These are phyloP conservation scores for Odontesthes bonariensis DNA, from an alignment of 2,113 vertebrate species.

Conservation along the genomic window DNA sequence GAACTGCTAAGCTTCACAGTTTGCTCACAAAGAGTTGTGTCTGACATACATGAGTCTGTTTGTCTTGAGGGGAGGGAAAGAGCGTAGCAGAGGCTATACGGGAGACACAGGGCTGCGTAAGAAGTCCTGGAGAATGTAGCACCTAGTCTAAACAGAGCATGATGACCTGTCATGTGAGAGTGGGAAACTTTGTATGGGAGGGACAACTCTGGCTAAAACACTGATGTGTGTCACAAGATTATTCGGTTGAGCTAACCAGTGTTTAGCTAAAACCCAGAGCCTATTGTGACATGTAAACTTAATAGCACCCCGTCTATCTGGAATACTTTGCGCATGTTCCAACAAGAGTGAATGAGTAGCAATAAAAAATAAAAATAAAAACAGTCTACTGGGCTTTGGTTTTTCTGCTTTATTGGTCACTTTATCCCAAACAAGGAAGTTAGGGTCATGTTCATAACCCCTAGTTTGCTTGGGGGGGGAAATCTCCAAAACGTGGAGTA, in stretches of 20 bases:
- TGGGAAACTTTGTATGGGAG: constrained; percentile 14
- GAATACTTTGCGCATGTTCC: constrained; percentile 6
- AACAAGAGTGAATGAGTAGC: constrained; percentile 36
- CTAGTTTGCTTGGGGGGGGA: too few species aligned
- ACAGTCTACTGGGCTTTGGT: constrained; percentile 19
- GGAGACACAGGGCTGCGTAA: constrained; percentile 3
- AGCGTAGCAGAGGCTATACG: constrained; percentile 16
- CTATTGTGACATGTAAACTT: background rate
- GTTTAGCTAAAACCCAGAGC: constrained; percentile 4
- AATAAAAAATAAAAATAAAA: background rate
- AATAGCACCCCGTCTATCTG: constrained; percentile 4
- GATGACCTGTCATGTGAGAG: constrained; percentile 65
- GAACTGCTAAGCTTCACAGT: constrained; percentile 19
- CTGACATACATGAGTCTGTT: constrained; percentile 10
- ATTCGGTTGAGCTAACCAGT: constrained; percentile 24
- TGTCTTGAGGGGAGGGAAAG: background rate
- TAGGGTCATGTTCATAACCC: background rate
- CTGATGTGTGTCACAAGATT: constrained; percentile 60
- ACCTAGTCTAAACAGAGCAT: constrained; percentile 70
- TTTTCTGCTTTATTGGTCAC: background rate
- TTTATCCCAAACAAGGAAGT: background rate
- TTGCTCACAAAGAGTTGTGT: constrained; percentile 22
- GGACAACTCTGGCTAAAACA: constrained; percentile 11
- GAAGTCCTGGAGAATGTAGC: constrained; percentile 68
- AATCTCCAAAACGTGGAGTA: too few species aligned